A percentile compares a stretch with the other conserved stretches of the same genome.
These are phyloP conservation scores for Mantis religiosa DNA, from an alignment of 2,888 invertebrate genomes.

Conservation along the genomic window DNA sequence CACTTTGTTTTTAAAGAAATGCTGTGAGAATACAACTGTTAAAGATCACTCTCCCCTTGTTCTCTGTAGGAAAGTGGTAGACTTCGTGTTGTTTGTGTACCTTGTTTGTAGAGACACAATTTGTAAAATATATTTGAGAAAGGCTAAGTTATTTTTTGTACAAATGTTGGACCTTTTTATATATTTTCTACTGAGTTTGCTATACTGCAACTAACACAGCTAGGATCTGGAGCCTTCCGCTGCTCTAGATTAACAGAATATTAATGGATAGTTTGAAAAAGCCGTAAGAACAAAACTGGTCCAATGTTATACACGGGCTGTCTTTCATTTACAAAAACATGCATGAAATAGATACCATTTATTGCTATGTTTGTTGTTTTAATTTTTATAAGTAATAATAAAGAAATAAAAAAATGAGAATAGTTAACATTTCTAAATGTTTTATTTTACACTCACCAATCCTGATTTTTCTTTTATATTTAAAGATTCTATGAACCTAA, in stretches of 20 bases:
- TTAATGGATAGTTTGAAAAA: neutral
- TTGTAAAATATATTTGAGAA: constrained; percentile 5
- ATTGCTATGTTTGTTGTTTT: constrained; percentile 12
- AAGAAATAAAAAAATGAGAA: neutral
- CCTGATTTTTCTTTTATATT: too few species aligned
- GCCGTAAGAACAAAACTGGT: neutral
- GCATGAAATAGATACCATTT: neutral
- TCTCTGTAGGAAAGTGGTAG: neutral
- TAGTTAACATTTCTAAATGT: neutral
- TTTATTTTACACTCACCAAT: neutral
- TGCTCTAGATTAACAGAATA: neutral
- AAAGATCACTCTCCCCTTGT: neutral
- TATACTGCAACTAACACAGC: neutral
- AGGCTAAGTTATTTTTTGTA: constrained; percentile 21
- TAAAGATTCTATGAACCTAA: too few species aligned
- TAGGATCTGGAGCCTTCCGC: neutral
- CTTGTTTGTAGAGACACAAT: neutral
- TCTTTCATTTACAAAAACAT: constrained; percentile 3
- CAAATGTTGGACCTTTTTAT: constrained; percentile 20
- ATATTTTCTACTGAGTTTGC: constrained; percentile 23
- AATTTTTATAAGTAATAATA: constrained; percentile 12
- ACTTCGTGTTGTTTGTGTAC: neutral
- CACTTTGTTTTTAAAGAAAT: neutral
- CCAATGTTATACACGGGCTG: neutral
- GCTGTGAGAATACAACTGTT: neutral